phyloP scores from a whole-genome alignment of 2,888 invertebrate genomes.

The Epistrophe grossulariae region DNA sequence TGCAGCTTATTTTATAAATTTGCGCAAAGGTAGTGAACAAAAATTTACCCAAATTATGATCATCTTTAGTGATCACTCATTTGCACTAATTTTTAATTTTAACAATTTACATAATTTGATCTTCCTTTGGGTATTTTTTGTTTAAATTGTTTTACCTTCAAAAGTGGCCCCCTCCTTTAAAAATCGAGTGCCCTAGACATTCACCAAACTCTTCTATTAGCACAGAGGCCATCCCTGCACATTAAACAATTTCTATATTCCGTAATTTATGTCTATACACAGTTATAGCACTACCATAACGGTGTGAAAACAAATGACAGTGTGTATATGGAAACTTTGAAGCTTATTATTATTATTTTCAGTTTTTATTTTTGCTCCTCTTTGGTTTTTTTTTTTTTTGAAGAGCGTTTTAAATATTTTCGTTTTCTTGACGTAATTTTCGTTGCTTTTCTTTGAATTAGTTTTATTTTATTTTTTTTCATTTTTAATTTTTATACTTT shows the following conservation, averaged over 20 bases:
- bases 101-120: too few species aligned
- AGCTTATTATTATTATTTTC: slow-evolving; percentile 54
- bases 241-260: slow-evolving; percentile 31
- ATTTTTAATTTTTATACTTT: background rate
- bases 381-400: slow-evolving; percentile 7
- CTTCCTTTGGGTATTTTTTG: too few species aligned
- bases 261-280: slow-evolving; percentile 41
- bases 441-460: slow-evolving; percentile 34
- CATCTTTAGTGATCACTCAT: too few species aligned
- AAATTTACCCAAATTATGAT: too few species aligned
- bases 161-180: too few species aligned
- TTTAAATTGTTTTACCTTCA: too few species aligned
- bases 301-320: slow-evolving; percentile 46
- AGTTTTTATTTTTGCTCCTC: slow-evolving; percentile 16
- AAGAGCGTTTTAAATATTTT: slow-evolving; percentile 54
- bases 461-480: slow-evolving; percentile 20
- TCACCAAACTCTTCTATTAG: too few species aligned
- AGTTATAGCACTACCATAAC: slow-evolving; percentile 15
- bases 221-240: background rate
- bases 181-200: background rate
- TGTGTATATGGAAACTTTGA: slow-evolving; percentile 50
- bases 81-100: too few species aligned
- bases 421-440: slow-evolving; percentile 63
- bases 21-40: too few species aligned
- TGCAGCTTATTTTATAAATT: too few species aligned